Conservation (phyloP, 2,797 vertebrate species). For the Cheirogaleus major region DNA sequence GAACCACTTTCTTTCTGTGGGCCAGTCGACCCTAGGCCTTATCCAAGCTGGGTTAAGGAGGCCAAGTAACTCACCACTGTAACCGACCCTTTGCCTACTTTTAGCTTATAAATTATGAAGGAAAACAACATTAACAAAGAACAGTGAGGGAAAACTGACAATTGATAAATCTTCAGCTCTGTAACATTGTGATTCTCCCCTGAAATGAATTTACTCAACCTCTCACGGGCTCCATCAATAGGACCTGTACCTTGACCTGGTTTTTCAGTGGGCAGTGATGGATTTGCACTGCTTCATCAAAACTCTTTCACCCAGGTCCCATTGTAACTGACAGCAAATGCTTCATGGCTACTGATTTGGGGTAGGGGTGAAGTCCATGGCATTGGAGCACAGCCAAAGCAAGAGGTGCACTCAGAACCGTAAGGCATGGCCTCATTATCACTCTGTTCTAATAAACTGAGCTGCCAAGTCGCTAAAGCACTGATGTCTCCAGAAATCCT, state of each 20-base stretch:
- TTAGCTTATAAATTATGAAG: conserved; percentile 56
- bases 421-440: conserved; percentile 42
- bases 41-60: background rate
- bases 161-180: conserved; percentile 31
- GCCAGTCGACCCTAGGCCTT: background rate
- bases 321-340: conserved; percentile 50
- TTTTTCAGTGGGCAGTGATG: conserved; percentile 47
- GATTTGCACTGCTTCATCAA: conserved; percentile 35
- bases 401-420: conserved; percentile 8
- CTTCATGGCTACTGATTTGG: conserved; percentile 43
- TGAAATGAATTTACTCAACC: conserved; percentile 9
- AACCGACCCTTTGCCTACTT: background rate
- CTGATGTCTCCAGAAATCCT: conserved; percentile 44
- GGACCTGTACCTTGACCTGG: conserved; percentile 51
- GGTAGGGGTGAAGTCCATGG: conserved; percentile 36
- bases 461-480: background rate
- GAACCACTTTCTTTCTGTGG: background rate
- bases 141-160: background rate
- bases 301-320: background rate
- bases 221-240: background rate
- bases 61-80: background rate
- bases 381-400: conserved; percentile 45
- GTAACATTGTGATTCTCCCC: background rate
- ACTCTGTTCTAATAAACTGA: conserved; percentile 53
- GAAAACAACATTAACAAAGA: background rate